Evolutionary conservation across 30 jellyfish, hydroid and myxozoan genomes (phyloP).

Genomic region (Pelagia noctiluca): DNA sequence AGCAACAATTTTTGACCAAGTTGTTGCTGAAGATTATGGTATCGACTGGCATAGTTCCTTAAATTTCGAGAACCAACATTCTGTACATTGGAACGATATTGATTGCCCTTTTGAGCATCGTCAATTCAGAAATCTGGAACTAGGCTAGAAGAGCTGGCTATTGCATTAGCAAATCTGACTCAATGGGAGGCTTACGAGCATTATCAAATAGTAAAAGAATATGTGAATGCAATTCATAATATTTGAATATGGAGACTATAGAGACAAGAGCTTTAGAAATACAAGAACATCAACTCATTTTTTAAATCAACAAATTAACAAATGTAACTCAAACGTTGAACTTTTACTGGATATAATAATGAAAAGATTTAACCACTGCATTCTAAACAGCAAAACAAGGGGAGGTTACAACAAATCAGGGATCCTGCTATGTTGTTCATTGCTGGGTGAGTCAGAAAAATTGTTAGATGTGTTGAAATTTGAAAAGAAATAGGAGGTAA

Average conservation of each 20-base stretch:
- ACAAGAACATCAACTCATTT: slow-evolving; percentile 5
- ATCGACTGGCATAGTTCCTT: slow-evolving; percentile 55
- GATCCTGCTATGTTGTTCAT: neutral
- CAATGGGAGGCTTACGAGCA: slow-evolving; percentile 20
- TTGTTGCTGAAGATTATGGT: slow-evolving; percentile 46
- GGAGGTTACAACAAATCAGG: neutral
- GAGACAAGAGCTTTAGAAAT: slow-evolving; percentile 3
- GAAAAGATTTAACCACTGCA: neutral
- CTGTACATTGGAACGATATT: neutral
- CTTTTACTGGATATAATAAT: neutral
- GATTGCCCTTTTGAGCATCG: slow-evolving; percentile 18
- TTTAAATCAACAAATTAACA: neutral
- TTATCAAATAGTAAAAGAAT: slow-evolving; percentile 5
- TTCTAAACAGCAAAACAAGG: neutral
- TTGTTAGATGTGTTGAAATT: no score
- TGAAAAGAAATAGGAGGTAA: no score
- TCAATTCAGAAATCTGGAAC: slow-evolving; percentile 13
- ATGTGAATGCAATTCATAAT: slow-evolving; percentile 11
- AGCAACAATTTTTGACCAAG: neutral
- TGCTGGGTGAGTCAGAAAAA: no score
- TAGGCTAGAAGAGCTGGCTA: slow-evolving; percentile 20
- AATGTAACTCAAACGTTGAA: neutral
- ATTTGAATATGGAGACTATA: slow-evolving; percentile 1
- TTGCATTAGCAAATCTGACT: slow-evolving; percentile 13
- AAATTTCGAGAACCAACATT: neutral